Percentiles rank a stretch among this genome's conserved stretches.
Conservation (phyloP, 2,797 vertebrate species). For the Xerus rutilus region DNA sequence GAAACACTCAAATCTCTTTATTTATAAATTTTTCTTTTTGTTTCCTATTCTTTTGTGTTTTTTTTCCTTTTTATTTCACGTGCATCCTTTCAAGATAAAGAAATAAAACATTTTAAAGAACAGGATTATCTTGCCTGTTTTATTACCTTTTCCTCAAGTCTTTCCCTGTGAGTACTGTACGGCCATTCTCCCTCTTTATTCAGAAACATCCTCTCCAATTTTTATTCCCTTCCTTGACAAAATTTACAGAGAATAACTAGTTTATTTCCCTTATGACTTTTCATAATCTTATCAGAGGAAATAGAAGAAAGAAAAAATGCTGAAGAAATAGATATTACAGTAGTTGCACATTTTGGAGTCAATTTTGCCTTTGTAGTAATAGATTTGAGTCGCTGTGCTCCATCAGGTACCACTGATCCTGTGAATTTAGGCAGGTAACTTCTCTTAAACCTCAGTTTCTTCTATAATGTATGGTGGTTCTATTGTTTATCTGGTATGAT, state of each 20-base stretch:
- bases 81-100: not conserved
- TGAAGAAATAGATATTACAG: slow-evolving; percentile 19
- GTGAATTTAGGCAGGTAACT: not conserved
- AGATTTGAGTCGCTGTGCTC: not conserved
- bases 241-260: slow-evolving; percentile 48
- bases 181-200: not conserved
- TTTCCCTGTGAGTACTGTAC: not conserved
- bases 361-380: slow-evolving; percentile 46
- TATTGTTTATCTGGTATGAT: not conserved
- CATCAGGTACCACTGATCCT: not conserved
- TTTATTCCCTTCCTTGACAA: slow-evolving; percentile 38
- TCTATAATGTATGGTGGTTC: not conserved
- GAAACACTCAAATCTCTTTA: slow-evolving; percentile 14
- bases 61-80: slow-evolving; percentile 25
- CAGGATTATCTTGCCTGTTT: slow-evolving; percentile 47
- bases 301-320: not conserved
- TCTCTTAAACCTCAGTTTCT: not conserved
- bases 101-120: slow-evolving; percentile 33
- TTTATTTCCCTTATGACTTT: slow-evolving; percentile 43
- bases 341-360: slow-evolving; percentile 43
- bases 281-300: slow-evolving; percentile 23
- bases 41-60: no score
- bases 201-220: slow-evolving; percentile 20
- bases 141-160: not conserved
- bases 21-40: not conserved